phyloP scores from a whole-genome alignment of 2,797 vertebrate genomes.

The Pterois miles region DNA sequence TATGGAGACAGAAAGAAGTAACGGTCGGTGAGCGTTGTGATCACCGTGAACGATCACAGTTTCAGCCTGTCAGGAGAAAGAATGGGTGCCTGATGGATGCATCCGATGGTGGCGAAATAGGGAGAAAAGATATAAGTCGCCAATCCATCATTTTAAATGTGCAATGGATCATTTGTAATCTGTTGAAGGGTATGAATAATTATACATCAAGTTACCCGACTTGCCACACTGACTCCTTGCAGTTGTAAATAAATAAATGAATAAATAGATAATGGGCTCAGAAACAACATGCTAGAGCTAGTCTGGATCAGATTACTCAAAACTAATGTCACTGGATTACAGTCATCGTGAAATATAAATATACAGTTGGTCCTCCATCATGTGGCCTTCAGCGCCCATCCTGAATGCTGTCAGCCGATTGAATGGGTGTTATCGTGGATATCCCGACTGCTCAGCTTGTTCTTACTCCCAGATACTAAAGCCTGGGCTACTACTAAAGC shows the following conservation, averaged over 20 bases:
- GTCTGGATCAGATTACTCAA: not conserved
- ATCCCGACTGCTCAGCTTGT: too few species aligned
- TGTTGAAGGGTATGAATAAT: constrained; percentile 67
- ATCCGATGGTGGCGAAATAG: constrained; percentile 46
- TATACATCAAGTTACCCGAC: constrained; percentile 49
- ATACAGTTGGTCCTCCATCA: not conserved
- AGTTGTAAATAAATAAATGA: constrained; percentile 29
- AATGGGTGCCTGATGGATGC: constrained; percentile 67
- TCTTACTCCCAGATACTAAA: too few species aligned
- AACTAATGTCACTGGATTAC: not conserved
- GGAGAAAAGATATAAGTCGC: constrained; percentile 54
- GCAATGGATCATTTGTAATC: constrained; percentile 69
- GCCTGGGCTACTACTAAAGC: too few species aligned
- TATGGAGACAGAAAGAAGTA: constrained; percentile 41
- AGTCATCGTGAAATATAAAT: too few species aligned
- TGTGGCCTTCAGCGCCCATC: not conserved
- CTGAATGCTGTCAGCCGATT: too few species aligned
- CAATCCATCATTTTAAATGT: constrained; percentile 72
- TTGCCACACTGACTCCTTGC: constrained; percentile 26
- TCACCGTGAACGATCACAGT: constrained; percentile 62
- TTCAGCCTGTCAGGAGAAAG: constrained; percentile 54
- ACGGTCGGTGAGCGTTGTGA: constrained; percentile 57
- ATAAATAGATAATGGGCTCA: constrained; percentile 15
- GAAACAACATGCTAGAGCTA: not conserved
- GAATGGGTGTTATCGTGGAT: too few species aligned